Conservation (phyloP, 2,113 vertebrate species). For the Carlito syrichta region DNA sequence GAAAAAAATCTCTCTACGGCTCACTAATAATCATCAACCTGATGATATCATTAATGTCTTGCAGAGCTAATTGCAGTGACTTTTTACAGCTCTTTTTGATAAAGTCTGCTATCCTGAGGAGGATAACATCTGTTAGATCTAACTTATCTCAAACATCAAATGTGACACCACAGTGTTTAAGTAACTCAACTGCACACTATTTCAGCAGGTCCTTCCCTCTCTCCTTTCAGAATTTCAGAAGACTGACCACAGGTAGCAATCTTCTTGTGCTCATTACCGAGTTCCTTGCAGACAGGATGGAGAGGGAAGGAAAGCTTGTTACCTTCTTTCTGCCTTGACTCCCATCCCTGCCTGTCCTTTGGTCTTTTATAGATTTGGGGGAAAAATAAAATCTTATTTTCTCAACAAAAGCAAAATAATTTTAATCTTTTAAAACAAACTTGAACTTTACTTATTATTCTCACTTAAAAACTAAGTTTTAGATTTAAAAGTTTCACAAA, state of each 20-base stretch:
- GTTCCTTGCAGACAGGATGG: not conserved
- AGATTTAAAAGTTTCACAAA: not conserved
- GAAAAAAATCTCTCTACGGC: not conserved
- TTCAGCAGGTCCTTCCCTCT: not conserved
- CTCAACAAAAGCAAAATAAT: not conserved
- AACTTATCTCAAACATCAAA: not conserved
- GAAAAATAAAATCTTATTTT: not conserved
- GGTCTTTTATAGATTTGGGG: not conserved
- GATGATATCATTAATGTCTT: not conserved
- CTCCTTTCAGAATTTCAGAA: not conserved
- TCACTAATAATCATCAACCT: not conserved
- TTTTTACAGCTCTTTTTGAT: not conserved
- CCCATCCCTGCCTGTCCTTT: not conserved
- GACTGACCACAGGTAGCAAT: not conserved
- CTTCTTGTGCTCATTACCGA: not conserved
- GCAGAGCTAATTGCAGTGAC: not conserved
- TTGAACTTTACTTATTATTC: not conserved
- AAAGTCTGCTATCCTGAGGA: not conserved
- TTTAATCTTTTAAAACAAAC: conserved; percentile 30
- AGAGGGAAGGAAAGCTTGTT: not conserved
- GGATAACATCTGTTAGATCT: not conserved
- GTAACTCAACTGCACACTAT: not conserved
- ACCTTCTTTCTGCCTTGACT: not conserved
- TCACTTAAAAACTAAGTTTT: not conserved
- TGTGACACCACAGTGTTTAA: not conserved